Evolutionary conservation across 2,113 vertebrate genomes (phyloP).

Genomic region (Eulacestoma nigropectus): DNA sequence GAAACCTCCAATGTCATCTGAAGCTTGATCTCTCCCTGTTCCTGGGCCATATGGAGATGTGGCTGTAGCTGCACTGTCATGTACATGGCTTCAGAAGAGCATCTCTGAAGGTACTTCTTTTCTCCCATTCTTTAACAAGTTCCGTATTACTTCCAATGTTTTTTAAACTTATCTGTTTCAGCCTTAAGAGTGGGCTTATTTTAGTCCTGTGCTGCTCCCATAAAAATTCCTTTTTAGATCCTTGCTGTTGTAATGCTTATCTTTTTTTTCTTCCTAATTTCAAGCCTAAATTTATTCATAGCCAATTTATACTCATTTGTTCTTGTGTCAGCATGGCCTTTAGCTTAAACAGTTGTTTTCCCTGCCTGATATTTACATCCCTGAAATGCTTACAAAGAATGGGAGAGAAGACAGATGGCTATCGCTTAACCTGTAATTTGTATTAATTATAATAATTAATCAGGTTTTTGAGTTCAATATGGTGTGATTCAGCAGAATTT

Average conservation of each 20-base stretch:
- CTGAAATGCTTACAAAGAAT: not conserved
- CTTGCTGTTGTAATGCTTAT: not conserved
- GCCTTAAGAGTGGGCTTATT: not conserved
- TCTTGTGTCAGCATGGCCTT: slow-evolving; percentile 33
- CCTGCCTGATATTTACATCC: slow-evolving; percentile 2
- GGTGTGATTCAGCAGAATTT: not conserved
- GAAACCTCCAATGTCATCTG: not conserved
- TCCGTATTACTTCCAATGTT: not conserved
- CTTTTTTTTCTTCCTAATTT: not conserved
- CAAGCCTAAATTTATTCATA: not conserved
- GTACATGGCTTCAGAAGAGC: rapidly evolving
- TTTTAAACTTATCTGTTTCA: not conserved
- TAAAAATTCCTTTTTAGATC: not conserved
- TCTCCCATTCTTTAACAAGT: not conserved
- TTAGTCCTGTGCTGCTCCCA: not conserved
- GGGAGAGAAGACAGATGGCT: slow-evolving; percentile 2
- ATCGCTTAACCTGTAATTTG: not conserved
- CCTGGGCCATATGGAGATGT: not conserved
- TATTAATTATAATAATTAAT: slow-evolving; percentile 36
- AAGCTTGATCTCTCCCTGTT: not conserved
- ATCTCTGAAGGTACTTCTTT: not conserved
- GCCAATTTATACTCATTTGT: slow-evolving; percentile 11
- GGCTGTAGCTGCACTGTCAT: not conserved
- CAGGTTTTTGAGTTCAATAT: not conserved
- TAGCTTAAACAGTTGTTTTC: slow-evolving; percentile 11